Percentiles rank a stretch among this genome's conserved stretches.
These are phyloP conservation scores for Aporophyla lueneburgensis DNA, from an alignment of 2,888 invertebrate species.

Conservation along the genomic window DNA sequence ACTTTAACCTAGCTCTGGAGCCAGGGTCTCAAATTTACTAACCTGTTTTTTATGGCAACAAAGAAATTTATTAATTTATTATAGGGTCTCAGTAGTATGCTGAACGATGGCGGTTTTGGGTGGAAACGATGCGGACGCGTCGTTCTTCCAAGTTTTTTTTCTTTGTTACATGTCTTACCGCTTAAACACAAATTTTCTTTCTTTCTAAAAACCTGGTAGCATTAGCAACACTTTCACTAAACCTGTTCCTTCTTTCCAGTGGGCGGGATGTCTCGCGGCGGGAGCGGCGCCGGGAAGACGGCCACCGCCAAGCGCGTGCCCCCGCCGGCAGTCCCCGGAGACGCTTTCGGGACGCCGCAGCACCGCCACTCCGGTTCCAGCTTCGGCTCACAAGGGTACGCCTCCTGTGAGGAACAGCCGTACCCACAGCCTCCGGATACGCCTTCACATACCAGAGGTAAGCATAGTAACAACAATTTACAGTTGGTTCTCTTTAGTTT, in stretches of 20 bases:
- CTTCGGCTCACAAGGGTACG: slow-evolving; percentile 94
- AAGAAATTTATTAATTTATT: too few relatives aligned
- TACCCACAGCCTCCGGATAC: slow-evolving; percentile 92
- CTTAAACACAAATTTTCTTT: too few relatives aligned
- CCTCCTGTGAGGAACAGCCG: slow-evolving; percentile 94
- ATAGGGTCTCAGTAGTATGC: too few relatives aligned
- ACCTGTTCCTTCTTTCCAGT: slow-evolving; percentile 88
- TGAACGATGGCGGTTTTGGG: too few relatives aligned
- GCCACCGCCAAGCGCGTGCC: slow-evolving; percentile 97
- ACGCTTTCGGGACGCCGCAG: slow-evolving; percentile 91
- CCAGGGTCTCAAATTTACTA: too few relatives aligned
- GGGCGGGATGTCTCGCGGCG: slow-evolving; percentile 97
- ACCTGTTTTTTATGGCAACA: too few relatives aligned
- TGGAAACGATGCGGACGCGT: too few relatives aligned
- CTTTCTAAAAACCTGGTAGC: background rate
- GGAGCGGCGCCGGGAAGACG: slow-evolving; percentile 92
- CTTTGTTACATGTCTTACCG: too few relatives aligned
- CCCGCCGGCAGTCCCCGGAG: slow-evolving; percentile 96
- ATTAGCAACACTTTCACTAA: background rate
- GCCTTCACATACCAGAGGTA: slow-evolving; percentile 91
- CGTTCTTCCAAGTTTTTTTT: too few relatives aligned
- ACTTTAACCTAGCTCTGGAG: too few relatives aligned
- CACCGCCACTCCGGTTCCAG: slow-evolving; percentile 95
- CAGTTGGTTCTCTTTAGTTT: background rate
- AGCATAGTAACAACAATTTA: slow-evolving; percentile 13